These are phyloP conservation scores for Amphimedon queenslandica DNA, from an alignment of 37 sponge, comb jelly and placozoan species.

Conservation along the genomic window DNA sequence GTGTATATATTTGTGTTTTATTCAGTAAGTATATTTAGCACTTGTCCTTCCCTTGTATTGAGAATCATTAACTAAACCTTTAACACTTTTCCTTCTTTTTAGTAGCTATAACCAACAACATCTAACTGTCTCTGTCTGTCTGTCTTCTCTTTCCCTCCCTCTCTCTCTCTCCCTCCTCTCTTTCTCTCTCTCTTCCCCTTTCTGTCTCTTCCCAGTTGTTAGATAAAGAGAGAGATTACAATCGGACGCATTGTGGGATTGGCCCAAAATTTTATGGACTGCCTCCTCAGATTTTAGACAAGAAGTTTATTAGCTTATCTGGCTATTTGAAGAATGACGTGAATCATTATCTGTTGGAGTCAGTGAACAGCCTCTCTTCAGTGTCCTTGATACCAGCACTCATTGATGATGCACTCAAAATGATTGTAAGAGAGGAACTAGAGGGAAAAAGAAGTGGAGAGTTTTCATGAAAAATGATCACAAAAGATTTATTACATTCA, in stretches of 20 bases:
- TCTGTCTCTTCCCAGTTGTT: no score
- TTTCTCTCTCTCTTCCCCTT: no score
- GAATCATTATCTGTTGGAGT: neutral
- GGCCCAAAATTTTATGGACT: neutral
- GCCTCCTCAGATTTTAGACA: neutral
- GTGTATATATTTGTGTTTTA: no score
- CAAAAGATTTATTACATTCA: no score
- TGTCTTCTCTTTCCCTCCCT: slow-evolving; percentile 3
- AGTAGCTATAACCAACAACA: no score
- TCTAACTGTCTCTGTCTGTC: no score
- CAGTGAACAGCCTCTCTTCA: neutral
- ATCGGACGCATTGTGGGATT: neutral
- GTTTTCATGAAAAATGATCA: no score
- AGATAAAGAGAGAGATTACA: neutral
- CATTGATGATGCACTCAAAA: neutral
- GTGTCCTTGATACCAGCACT: neutral
- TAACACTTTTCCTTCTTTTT: no score
- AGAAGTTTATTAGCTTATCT: neutral
- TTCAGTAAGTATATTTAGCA: no score
- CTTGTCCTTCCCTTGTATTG: no score
- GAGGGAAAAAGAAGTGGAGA: neutral
- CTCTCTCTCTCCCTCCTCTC: neutral
- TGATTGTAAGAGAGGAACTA: neutral
- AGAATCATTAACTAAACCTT: no score
- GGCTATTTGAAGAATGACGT: neutral